Evolutionary conservation across 1,140 invertebrate genomes (phyloP).

Genomic region (Helicoverpa armigera): DNA sequence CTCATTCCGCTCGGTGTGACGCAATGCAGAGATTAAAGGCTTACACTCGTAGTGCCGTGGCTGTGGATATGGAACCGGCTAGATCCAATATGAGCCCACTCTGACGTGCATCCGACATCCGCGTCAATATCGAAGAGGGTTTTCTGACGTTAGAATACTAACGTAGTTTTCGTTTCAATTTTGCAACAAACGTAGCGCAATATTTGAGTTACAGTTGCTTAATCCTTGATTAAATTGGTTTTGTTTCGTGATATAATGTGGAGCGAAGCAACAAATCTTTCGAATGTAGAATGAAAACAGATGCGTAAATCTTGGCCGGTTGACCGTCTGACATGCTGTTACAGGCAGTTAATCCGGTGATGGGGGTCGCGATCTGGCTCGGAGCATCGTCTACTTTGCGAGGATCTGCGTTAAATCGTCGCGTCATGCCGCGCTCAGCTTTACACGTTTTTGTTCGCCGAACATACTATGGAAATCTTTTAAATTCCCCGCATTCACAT

Average conservation of each 20-base stretch:
- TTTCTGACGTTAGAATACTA: slow-evolving; percentile 40
- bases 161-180: slow-evolving; percentile 34
- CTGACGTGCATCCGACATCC: slow-evolving; percentile 62
- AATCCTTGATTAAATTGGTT: slow-evolving; percentile 31
- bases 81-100: slow-evolving; percentile 73
- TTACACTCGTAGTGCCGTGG: slow-evolving; percentile 75
- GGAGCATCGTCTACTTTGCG: slow-evolving; percentile 60
- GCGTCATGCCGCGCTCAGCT: slow-evolving; percentile 55
- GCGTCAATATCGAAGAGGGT: slow-evolving; percentile 57
- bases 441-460: slow-evolving; percentile 48
- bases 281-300: slow-evolving; percentile 74
- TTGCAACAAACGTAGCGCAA: background rate
- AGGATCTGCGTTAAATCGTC: slow-evolving; percentile 61
- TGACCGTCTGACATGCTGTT: slow-evolving; percentile 78
- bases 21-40: slow-evolving; percentile 84
- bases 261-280: slow-evolving; percentile 65
- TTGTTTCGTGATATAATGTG: slow-evolving; percentile 35
- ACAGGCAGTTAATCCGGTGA: slow-evolving; percentile 82
- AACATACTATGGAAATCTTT: slow-evolving; percentile 46
- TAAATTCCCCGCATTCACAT: slow-evolving; percentile 44
- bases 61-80: slow-evolving; percentile 67
- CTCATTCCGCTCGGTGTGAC: slow-evolving; percentile 81
- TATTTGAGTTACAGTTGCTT: background rate
- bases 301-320: slow-evolving; percentile 77
- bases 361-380: slow-evolving; percentile 72